Percentiles rank a stretch among this genome's conserved stretches.
Conservation (phyloP, 2,797 vertebrate species). For the Eulemur albifrons region DNA sequence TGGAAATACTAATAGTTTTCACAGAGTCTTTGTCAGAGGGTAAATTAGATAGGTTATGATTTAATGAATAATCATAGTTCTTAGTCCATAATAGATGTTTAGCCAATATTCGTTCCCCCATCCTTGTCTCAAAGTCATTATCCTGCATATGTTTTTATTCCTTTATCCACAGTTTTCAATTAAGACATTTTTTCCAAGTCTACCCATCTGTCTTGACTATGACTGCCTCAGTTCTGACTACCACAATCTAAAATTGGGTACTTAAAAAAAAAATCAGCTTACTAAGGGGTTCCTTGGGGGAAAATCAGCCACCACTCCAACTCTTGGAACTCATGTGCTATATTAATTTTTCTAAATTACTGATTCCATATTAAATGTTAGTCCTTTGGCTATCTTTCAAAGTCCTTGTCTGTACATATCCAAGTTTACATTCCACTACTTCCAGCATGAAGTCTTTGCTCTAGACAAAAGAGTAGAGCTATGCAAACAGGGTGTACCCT, state of each 20-base stretch:
- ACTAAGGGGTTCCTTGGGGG: background rate
- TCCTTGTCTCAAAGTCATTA: background rate
- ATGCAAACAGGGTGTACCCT: rapidly evolving
- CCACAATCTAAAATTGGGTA: background rate
- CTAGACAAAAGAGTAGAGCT: background rate
- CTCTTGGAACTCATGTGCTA: background rate
- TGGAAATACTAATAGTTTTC: background rate
- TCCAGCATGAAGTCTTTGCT: background rate
- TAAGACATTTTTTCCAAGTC: background rate
- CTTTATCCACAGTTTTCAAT: background rate
- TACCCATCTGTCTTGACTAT: background rate
- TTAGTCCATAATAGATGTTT: background rate
- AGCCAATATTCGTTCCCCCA: background rate
- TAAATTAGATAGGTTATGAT: background rate
- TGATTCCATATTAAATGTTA: background rate
- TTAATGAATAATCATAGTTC: background rate
- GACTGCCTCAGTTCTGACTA: background rate
- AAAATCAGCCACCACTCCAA: background rate
- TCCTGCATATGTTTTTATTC: background rate
- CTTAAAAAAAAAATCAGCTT: background rate
- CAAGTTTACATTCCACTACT: background rate
- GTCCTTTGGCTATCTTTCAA: background rate
- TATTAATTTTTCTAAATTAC: background rate
- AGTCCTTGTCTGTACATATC: background rate
- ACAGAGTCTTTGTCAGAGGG: background rate